Percentiles rank a stretch among this genome's conserved stretches.
phyloP scores from a whole-genome alignment of 1,140 invertebrate genomes.

The Pseudomyrmex dendroicus region DNA sequence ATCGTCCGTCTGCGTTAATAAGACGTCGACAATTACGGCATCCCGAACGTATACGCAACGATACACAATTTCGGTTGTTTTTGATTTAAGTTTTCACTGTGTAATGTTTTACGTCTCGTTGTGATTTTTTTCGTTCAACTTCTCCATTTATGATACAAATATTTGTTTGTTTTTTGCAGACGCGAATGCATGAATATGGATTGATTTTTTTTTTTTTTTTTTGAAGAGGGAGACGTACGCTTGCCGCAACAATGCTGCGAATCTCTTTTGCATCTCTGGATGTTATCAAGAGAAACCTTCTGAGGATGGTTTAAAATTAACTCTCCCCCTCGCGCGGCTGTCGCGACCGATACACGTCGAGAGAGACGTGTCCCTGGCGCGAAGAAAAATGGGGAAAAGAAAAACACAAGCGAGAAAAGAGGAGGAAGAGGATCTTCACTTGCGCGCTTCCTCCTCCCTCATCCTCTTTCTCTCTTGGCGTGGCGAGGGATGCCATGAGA shows the following conservation, averaged over 20 bases:
- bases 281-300: conserved; percentile 34
- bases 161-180: neutral
- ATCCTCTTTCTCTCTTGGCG: neutral
- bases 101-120: neutral
- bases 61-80: neutral
- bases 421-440: neutral
- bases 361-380: conserved; percentile 9
- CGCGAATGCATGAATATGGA: no score
- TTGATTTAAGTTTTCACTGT: neutral
- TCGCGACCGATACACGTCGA: conserved; percentile 22
- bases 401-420: neutral
- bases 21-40: conserved; percentile 4
- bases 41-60: neutral
- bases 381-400: conserved; percentile 31
- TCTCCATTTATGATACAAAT: neutral
- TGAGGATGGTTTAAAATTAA: conserved; percentile 69
- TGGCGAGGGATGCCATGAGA: neutral
- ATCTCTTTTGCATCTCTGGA: conserved; percentile 7
- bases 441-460: conserved; percentile 10
- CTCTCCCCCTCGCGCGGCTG: conserved; percentile 46
- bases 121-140: neutral
- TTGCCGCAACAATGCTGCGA: neutral
- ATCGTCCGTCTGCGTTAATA: neutral
- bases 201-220: neutral
- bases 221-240: no score